Base-by-base conservation (phyloP, 1,140 invertebrate genomes). In the Steinernema khuongi region DNA sequence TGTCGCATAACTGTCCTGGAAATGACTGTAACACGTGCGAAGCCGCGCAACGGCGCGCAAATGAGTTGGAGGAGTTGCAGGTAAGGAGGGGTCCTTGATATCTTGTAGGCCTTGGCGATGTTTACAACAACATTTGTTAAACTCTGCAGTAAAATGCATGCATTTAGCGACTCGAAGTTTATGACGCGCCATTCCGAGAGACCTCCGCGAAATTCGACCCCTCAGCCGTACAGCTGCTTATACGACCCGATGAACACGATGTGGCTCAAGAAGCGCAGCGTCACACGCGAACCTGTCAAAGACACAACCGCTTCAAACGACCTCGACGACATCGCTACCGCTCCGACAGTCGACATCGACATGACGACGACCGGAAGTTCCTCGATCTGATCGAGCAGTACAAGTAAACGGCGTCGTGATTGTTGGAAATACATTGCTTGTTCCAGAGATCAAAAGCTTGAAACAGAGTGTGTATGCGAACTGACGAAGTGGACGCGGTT, bases 221-320 rank as follows among this genome's bases (percentile, higher is more conserved):
- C 7, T 22, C 50, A n/a, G n/a, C n/a, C 2, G 50, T 60, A 17
- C 50, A 60, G 50, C 50, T 60, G 2, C 50, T 60, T 7, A 60
- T 60, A n/a, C 50, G 50, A 60, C 50, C 50, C 4, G 50, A 60
- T 22, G 50, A 60, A 22, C 50, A 60, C 50, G 50, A 7, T n/a
- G 50, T 60, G 7, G 50, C 50, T 2, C 50, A 60, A 22, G 50
- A 60, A 22, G 22, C 50, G 7, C 50, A 17, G 50, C 50, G 50
- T 60, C 50, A 60, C 50, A 60, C 50, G 11, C 50, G 50, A 17
- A 17, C 50, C 26, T 60, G 50, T 22, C 50, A 60, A 22, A 14
- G 50, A 22, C 50, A 60, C 50, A 60, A 60, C 26, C 50, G 50
- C 7, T 60, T 60, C 22, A 2, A 22, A 2, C 14, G 22, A 22